phyloP scores from a whole-genome alignment of 2,888 invertebrate species.

The Dromius quadrimaculatus region DNA sequence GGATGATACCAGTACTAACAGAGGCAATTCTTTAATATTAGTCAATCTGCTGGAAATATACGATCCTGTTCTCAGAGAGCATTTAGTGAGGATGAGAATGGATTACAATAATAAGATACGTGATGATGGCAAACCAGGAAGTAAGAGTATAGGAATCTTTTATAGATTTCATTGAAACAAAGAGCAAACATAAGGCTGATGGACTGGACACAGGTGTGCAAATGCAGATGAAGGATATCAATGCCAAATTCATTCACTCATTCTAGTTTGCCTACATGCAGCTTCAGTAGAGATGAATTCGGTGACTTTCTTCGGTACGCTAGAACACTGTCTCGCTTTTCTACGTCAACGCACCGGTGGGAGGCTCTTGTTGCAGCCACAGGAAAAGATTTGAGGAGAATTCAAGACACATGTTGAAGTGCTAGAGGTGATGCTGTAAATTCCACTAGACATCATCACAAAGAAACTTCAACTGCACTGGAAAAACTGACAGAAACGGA shows the following conservation, averaged over 20 bases:
- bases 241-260: slow-evolving; percentile 53
- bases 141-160: slow-evolving; percentile 56
- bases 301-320: slow-evolving; percentile 55
- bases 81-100: slow-evolving; percentile 51
- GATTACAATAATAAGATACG: slow-evolving; percentile 54
- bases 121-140: slow-evolving; percentile 54
- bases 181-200: slow-evolving; percentile 53
- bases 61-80: slow-evolving; percentile 54
- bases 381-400: slow-evolving; percentile 53
- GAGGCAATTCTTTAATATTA: slow-evolving; percentile 51
- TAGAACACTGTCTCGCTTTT: slow-evolving; percentile 49
- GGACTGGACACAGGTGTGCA: slow-evolving; percentile 54
- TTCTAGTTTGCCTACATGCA: slow-evolving; percentile 56
- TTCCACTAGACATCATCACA: slow-evolving; percentile 31
- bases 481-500: not conserved
- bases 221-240: slow-evolving; percentile 54
- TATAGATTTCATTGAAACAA: slow-evolving; percentile 57
- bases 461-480: no score
- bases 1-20: slow-evolving; percentile 51
- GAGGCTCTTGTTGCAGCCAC: slow-evolving; percentile 51
- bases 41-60: slow-evolving; percentile 53
- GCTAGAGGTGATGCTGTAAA: slow-evolving; percentile 52
- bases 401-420: slow-evolving; percentile 54
- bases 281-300: slow-evolving; percentile 54
- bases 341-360: slow-evolving; percentile 53